A percentile compares a stretch with the other conserved stretches of the same genome.
Conservation (phyloP, 2,113 vertebrate genomes). For the Pterocles orientalis region DNA sequence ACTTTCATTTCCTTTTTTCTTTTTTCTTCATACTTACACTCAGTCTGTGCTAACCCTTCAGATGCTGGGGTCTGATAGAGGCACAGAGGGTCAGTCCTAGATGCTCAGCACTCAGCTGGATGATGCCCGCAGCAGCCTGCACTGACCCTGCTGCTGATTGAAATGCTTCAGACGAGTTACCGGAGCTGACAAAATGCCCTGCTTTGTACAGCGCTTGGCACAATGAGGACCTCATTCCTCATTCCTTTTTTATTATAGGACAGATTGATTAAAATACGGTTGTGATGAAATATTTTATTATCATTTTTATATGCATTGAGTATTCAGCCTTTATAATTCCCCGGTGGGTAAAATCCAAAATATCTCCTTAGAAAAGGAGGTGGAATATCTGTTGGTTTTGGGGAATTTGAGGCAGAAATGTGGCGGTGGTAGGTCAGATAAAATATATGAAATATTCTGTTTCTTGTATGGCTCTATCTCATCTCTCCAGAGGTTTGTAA, state of each 20-base stretch:
- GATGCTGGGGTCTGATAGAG: rapidly evolving
- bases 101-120: not conserved
- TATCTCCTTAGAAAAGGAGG: not conserved
- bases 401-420: not conserved
- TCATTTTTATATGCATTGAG: not conserved
- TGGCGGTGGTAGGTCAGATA: not conserved
- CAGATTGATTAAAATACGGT: not conserved
- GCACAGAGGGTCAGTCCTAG: not conserved
- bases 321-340: not conserved
- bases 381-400: not conserved
- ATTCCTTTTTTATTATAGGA: not conserved
- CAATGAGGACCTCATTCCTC: not conserved
- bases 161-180: not conserved
- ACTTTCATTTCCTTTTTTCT: rapidly evolving
- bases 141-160: not conserved
- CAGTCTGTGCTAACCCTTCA: not conserved
- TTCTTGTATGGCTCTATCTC: not conserved
- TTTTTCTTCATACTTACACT: no score
- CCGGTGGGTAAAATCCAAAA: not conserved
- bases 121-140: not conserved
- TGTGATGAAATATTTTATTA: not conserved
- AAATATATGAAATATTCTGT: not conserved
- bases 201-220: not conserved
- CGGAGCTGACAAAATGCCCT: rapidly evolving
- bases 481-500: not conserved